These are phyloP conservation scores for Spisula solida DNA, from an alignment of 2,888 invertebrate species.

Conservation along the genomic window DNA sequence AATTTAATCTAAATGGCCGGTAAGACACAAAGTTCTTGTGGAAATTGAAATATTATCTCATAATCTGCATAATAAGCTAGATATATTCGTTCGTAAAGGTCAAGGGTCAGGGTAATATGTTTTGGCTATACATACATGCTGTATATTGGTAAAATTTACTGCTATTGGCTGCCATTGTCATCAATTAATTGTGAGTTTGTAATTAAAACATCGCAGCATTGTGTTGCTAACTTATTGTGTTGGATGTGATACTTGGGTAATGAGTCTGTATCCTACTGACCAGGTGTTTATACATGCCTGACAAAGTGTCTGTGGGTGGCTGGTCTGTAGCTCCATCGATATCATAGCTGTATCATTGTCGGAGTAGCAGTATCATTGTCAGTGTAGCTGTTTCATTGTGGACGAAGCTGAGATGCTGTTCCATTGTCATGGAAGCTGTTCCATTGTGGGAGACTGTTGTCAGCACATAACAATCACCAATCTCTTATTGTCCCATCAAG, in stretches of 20 bases:
- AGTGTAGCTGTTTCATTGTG: background rate
- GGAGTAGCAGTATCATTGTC: no score
- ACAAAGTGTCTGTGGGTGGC: background rate
- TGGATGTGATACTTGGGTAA: background rate
- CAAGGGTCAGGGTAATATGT: no score
- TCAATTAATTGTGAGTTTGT: background rate
- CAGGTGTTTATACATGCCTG: background rate
- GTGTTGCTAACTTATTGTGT: background rate
- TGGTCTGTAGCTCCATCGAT: background rate
- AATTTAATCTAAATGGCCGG: no score
- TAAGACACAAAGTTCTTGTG: no score
- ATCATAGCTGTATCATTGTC: background rate
- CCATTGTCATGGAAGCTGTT: background rate
- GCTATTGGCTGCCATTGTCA: no score
- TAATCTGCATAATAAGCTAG: no score
- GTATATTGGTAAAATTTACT: background rate
- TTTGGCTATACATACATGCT: no score
- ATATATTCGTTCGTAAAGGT: no score
- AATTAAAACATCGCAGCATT: background rate
- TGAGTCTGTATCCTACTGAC: background rate
- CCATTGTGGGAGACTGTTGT: slow-evolving; percentile 17
- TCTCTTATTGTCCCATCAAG: background rate
- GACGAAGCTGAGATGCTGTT: no score
- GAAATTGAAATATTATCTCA: no score
- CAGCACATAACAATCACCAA: background rate